phyloP scores from a whole-genome alignment of 2,888 invertebrate genomes.

The Dryobotodes eremita region DNA sequence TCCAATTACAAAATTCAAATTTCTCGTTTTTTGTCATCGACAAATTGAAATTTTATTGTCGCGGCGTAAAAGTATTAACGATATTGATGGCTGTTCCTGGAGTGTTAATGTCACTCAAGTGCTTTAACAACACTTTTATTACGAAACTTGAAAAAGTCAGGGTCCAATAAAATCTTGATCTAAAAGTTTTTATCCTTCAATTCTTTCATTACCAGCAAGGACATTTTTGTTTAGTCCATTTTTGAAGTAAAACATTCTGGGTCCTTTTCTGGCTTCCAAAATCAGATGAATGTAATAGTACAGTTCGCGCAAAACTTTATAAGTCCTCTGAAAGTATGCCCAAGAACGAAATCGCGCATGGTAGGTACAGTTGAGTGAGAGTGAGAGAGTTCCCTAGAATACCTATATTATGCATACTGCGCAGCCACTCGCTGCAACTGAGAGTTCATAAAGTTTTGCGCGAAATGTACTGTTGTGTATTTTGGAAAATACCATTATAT shows the following conservation, averaged over 20 bases:
- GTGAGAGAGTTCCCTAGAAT: too few relatives aligned
- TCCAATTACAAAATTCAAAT: slow-evolving; percentile 52
- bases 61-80: slow-evolving; percentile 69
- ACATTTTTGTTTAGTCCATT: not conserved
- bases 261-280: not conserved
- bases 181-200: slow-evolving; percentile 27
- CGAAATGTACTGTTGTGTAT: not conserved
- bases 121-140: slow-evolving; percentile 61
- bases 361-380: too few relatives aligned
- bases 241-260: not conserved
- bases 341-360: too few relatives aligned
- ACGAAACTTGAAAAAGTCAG: slow-evolving; percentile 51
- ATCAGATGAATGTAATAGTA: not conserved
- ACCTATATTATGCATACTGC: too few relatives aligned
- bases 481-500: not conserved
- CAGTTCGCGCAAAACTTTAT: too few relatives aligned
- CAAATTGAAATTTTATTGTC: slow-evolving; percentile 72
- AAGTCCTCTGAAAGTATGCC: too few relatives aligned
- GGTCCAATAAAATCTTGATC: slow-evolving; percentile 40
- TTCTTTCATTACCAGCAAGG: not conserved
- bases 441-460: too few relatives aligned
- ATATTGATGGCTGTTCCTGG: slow-evolving; percentile 70
- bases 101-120: slow-evolving; percentile 61
- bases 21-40: slow-evolving; percentile 61
- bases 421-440: too few relatives aligned